A percentile compares a stretch with the other conserved stretches of the same genome.
phyloP scores from a whole-genome alignment of 2,888 invertebrate species.

The Cheilosia vernalis region DNA sequence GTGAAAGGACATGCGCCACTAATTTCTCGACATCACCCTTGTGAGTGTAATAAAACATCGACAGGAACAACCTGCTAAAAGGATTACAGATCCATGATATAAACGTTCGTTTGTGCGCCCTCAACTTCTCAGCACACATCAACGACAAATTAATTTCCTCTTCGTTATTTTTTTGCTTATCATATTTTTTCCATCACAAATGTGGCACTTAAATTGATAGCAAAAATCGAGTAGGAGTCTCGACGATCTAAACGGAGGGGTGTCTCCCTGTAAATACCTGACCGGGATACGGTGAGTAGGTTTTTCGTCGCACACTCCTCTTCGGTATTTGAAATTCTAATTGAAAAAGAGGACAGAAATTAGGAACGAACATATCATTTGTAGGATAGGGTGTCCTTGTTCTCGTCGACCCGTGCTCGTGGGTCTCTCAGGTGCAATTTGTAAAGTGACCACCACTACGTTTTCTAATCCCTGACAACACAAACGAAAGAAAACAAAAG shows the following conservation, averaged over 20 bases:
- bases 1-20: slow-evolving; percentile 71
- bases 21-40: slow-evolving; percentile 60
- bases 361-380: slow-evolving; percentile 70
- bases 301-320: slow-evolving; percentile 20
- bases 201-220: slow-evolving; percentile 61
- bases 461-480: slow-evolving; percentile 62
- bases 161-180: slow-evolving; percentile 24
- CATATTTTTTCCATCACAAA: slow-evolving; percentile 58
- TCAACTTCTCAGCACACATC: slow-evolving; percentile 42
- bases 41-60: slow-evolving; percentile 50
- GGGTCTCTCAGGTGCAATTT: slow-evolving; percentile 69
- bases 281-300: slow-evolving; percentile 59
- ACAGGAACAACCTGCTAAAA: slow-evolving; percentile 60
- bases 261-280: slow-evolving; percentile 39
- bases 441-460: slow-evolving; percentile 69
- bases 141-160: slow-evolving; percentile 66
- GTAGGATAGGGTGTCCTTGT: slow-evolving; percentile 47
- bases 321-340: slow-evolving; percentile 67
- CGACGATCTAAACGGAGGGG: slow-evolving; percentile 42
- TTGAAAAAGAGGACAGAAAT: slow-evolving; percentile 62
- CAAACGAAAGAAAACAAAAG: slow-evolving; percentile 42
- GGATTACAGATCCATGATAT: slow-evolving; percentile 56
- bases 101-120: slow-evolving; percentile 38
- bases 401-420: slow-evolving; percentile 5
- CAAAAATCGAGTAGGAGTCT: slow-evolving; percentile 52